phyloP scores from a whole-genome alignment of 2,113 vertebrate genomes.

The Perognathus longimembris region DNA sequence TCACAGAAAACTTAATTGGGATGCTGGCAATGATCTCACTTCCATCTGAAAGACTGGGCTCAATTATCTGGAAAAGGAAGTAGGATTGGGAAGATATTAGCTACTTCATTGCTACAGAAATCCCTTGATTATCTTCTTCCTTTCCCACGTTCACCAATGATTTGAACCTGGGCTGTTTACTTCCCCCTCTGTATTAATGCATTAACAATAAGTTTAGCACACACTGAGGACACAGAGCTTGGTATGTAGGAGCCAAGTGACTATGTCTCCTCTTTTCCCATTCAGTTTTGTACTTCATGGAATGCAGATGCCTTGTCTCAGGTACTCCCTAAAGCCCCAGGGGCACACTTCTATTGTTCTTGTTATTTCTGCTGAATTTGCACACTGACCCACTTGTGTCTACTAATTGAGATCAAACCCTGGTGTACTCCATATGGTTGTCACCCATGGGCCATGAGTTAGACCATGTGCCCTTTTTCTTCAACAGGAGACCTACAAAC shows the following conservation, averaged over 20 bases:
- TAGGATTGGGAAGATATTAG: neutral
- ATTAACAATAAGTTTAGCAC: neutral
- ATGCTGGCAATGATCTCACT: conserved; percentile 87
- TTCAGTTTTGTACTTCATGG: neutral
- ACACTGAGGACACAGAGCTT: neutral
- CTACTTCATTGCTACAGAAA: neutral
- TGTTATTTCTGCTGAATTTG: conserved; percentile 18
- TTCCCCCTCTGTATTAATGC: neutral
- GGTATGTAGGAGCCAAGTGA: neutral
- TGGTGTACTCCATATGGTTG: neutral
- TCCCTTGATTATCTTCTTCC: neutral
- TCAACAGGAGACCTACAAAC: neutral
- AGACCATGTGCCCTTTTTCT: neutral
- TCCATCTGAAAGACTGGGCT: conserved; percentile 85
- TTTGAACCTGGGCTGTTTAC: neutral
- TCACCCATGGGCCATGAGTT: neutral
- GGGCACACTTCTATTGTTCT: neutral
- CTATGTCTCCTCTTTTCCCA: neutral
- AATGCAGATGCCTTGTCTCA: neutral
- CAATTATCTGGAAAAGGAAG: conserved; percentile 90
- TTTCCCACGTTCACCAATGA: neutral
- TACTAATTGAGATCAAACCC: neutral
- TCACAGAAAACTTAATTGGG: conserved; percentile 88
- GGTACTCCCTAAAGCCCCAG: neutral
- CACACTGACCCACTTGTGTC: neutral